Evolutionary conservation across 2,113 vertebrate species (phyloP).

Genomic region (Daubentonia madagascariensis): DNA sequence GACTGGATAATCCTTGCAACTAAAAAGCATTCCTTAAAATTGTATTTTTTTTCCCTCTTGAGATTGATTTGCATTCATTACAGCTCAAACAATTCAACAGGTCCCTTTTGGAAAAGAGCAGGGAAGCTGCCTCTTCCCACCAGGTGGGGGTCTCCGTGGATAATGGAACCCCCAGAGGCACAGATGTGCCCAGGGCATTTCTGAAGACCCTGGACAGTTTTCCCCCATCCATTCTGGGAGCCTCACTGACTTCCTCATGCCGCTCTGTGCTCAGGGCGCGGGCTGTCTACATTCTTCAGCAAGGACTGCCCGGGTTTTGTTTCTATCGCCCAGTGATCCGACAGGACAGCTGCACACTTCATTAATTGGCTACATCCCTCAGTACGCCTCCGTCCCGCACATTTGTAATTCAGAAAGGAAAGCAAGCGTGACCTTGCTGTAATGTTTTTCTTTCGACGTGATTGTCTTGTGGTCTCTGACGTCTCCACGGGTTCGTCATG

Average conservation of each 20-base stretch:
- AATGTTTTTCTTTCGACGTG: not conserved
- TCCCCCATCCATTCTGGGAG: not conserved
- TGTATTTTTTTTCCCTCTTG: not conserved
- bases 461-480: not conserved
- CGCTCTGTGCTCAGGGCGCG: not conserved
- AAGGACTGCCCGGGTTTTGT: not conserved
- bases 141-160: fast-evolving
- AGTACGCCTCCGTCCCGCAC: not conserved
- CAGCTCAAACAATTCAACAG: not conserved
- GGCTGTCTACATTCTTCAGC: not conserved
- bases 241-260: fast-evolving
- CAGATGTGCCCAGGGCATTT: not conserved
- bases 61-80: not conserved
- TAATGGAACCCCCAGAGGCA: fast-evolving
- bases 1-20: fast-evolving
- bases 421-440: not conserved
- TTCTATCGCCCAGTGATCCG: not conserved
- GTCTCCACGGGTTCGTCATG: no score
- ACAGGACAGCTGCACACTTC: not conserved
- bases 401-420: not conserved
- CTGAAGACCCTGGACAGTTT: fast-evolving
- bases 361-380: no score
- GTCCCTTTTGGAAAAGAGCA: fast-evolving
- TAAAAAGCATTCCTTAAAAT: not conserved
- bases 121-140: not conserved